A percentile compares a stretch with the other conserved stretches of the same genome.
Conservation (phyloP, 1,140 invertebrate species). For the Trichonephila inaurata region DNA sequence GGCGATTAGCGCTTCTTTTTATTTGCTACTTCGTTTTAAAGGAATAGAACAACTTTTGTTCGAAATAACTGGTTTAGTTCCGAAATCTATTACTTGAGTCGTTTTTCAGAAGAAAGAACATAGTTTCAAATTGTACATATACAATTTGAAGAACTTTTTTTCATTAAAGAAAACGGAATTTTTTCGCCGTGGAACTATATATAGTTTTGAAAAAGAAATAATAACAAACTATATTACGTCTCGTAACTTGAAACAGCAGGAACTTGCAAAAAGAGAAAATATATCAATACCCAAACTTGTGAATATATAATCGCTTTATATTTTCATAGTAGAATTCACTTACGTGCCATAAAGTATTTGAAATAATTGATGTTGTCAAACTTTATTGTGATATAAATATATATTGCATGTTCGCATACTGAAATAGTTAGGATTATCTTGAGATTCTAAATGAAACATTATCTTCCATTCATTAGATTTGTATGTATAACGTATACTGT, state of each 20-base stretch:
- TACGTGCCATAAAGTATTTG: background rate
- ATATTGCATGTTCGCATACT: constrained; percentile 41
- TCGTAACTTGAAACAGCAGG: background rate
- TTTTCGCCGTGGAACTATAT: background rate
- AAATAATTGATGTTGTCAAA: background rate
- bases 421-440: constrained; percentile 39
- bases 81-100: background rate
- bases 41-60: constrained; percentile 43
- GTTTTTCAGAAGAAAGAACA: constrained; percentile 3
- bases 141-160: background rate
- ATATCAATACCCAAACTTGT: background rate
- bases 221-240: background rate
- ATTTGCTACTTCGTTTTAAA: constrained; percentile 30
- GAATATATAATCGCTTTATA: background rate
- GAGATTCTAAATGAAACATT: constrained; percentile 20
- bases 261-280: background rate
- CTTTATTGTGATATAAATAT: constrained; percentile 12
- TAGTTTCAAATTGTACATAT: background rate
- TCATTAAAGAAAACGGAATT: background rate
- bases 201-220: background rate
- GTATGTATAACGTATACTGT: constrained; percentile 5
- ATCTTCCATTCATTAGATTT: constrained; percentile 23
- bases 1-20: constrained; percentile 52
- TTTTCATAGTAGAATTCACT: background rate
- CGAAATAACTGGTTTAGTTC: constrained; percentile 50